phyloP scores from a whole-genome alignment of 2,113 vertebrate genomes.

The Gracilinanus agilis region DNA sequence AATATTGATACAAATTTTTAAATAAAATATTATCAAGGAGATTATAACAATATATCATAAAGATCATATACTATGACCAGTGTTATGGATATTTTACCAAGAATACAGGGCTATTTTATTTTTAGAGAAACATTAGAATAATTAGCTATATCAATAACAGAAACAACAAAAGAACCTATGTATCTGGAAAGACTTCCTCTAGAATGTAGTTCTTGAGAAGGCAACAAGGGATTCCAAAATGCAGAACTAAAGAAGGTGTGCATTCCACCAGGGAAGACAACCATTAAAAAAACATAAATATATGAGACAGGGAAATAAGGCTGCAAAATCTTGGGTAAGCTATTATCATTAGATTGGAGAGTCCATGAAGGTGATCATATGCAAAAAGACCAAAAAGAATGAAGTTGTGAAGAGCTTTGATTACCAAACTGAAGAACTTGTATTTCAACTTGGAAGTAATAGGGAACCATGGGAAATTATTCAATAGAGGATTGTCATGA shows the following conservation, averaged over 20 bases:
- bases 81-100: background rate
- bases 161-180: background rate
- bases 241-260: background rate
- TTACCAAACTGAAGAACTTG: background rate
- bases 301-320: background rate
- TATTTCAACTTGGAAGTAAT: background rate
- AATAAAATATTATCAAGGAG: background rate
- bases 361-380: background rate
- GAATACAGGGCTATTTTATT: background rate
- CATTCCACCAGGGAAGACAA: background rate
- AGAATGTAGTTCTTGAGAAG: background rate
- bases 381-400: background rate
- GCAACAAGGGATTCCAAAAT: background rate
- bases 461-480: background rate
- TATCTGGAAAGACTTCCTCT: background rate
- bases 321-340: background rate
- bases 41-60: background rate
- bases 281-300: background rate
- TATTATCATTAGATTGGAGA: background rate
- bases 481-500: too few species aligned
- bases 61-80: background rate
- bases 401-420: background rate
- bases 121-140: background rate
- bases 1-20: background rate
- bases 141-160: background rate